Base-by-base conservation (phyloP, 1,140 invertebrate species). In the Acarapis woodi region DNA sequence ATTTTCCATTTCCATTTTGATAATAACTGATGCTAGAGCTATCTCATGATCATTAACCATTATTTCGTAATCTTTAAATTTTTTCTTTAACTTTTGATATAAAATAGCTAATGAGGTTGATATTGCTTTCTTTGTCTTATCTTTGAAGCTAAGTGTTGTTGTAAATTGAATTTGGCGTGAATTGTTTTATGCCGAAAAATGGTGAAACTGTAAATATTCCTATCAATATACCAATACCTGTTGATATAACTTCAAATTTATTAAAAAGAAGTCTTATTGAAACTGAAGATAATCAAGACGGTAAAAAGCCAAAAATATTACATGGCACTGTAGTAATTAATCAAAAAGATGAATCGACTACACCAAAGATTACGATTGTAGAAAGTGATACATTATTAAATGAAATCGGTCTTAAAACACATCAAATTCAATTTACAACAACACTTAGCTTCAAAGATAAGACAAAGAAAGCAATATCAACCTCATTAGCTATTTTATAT, bases 151-250 rank as follows among this genome's bases (percentile, higher is more conserved):
- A 1, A 88, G 65, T 39, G 75, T 80, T 16, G 79, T 85, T 1
- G 83, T 88, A 52, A 90, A 90, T 33, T 76, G 63, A 34, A 80
- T 54, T 45, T 71, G 4, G 72, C 69, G 52, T 51, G 61, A n/a
- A n/a, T n/a, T n/a, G n/a, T n/a, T n/a, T n/a, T n/a, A 90, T 82
- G 67, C 87, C 85, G 26, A 85, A 83, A 0, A 96, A 96, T 62
- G 87, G 87, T 6, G 83, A 94, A 58, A 88, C 80, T 10, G 74
- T 73, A 44, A 60, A 68, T 25, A 85, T 96, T 38, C 65, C 65
- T 4, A 83, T 78, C 1, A 68, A 68, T 1, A 67, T 75, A n/a
- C 73, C 74, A 52, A 73, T 93, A 38, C 73, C 79, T 0, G 70
- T 88, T 5, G 80, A 90, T 60, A 72, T 85, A 4, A 78, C 79